Percentiles rank a stretch among this genome's conserved stretches.
Evolutionary conservation across 92 coral and sea anemone genomes (phyloP).

Genomic region (Actinernus sp.): DNA sequence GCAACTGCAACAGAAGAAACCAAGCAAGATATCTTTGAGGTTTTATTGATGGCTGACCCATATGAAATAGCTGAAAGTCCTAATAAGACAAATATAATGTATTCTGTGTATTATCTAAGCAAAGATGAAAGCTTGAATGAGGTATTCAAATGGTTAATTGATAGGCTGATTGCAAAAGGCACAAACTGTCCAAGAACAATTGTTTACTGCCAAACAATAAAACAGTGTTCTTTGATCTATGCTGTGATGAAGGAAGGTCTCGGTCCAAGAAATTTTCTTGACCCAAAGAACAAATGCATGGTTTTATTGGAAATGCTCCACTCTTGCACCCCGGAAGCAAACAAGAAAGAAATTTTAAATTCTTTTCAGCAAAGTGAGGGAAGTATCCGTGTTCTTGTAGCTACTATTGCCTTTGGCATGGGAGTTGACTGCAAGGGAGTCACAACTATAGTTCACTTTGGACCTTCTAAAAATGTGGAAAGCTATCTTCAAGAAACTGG

Average conservation of each 20-base stretch:
- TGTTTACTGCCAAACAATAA: slow-evolving; percentile 52
- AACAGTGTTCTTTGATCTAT: slow-evolving; percentile 38
- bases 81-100: slow-evolving; percentile 23
- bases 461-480: slow-evolving; percentile 45
- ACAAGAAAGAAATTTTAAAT: slow-evolving; percentile 27
- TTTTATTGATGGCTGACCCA: slow-evolving; percentile 23
- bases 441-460: slow-evolving; percentile 39
- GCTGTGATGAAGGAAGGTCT: slow-evolving; percentile 12
- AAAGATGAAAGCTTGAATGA: slow-evolving; percentile 11
- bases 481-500: slow-evolving; percentile 54
- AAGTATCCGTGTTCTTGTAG: slow-evolving; percentile 17
- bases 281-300: slow-evolving; percentile 4
- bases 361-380: slow-evolving; percentile 11
- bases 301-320: slow-evolving; percentile 29
- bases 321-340: slow-evolving; percentile 17
- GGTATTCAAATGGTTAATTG: slow-evolving; percentile 35
- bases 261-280: slow-evolving; percentile 11
- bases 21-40: slow-evolving; percentile 20
- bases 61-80: slow-evolving; percentile 34
- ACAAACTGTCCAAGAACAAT: slow-evolving; percentile 36
- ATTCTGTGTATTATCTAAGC: slow-evolving; percentile 41
- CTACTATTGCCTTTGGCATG: no score
- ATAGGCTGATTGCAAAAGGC: slow-evolving; percentile 26
- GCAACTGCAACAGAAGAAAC: slow-evolving; percentile 55
- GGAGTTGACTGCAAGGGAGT: slow-evolving; percentile 38